phyloP scores from a whole-genome alignment of 2,113 vertebrate species.

The Callospermophilus lateralis region DNA sequence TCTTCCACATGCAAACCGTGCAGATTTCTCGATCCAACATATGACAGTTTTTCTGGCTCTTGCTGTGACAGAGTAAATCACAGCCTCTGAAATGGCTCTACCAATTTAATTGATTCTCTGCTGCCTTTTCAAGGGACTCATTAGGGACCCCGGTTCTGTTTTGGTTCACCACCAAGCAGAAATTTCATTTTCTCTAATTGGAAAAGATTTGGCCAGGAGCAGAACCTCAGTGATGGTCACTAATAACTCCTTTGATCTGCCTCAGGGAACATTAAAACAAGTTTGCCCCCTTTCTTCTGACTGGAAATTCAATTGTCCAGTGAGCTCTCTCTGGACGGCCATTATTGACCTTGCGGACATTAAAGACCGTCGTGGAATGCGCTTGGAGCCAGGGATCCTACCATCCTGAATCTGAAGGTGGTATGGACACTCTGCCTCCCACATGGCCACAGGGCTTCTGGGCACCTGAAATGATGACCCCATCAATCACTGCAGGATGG shows the following conservation, averaged over 20 bases:
- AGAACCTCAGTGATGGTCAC: conserved; percentile 21
- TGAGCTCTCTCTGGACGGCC: conserved; percentile 6
- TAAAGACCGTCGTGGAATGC: not conserved
- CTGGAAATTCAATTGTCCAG: conserved; percentile 54
- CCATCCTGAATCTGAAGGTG: not conserved
- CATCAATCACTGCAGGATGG: not conserved
- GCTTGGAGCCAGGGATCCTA: conserved; percentile 25
- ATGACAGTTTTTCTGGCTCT: not conserved
- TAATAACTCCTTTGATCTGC: conserved; percentile 71
- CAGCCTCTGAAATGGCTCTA: not conserved
- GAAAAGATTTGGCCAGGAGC: conserved; percentile 51
- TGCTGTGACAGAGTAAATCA: not conserved
- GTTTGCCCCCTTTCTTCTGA: conserved; percentile 27
- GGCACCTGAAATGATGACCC: not conserved
- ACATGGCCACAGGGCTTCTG: not conserved
- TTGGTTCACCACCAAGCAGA: conserved; percentile 54
- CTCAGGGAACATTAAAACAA: conserved; percentile 24
- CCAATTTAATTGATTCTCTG: conserved; percentile 31
- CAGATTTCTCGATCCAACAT: not conserved
- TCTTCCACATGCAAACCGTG: not conserved
- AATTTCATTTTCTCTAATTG: conserved; percentile 67
- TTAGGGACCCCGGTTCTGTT: conserved; percentile 48
- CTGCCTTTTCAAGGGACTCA: conserved; percentile 51
- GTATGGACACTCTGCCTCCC: not conserved
- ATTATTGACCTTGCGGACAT: not conserved